These are phyloP conservation scores for Chaetorhynchus papuensis DNA, from an alignment of 2,113 vertebrate species.

Conservation along the genomic window DNA sequence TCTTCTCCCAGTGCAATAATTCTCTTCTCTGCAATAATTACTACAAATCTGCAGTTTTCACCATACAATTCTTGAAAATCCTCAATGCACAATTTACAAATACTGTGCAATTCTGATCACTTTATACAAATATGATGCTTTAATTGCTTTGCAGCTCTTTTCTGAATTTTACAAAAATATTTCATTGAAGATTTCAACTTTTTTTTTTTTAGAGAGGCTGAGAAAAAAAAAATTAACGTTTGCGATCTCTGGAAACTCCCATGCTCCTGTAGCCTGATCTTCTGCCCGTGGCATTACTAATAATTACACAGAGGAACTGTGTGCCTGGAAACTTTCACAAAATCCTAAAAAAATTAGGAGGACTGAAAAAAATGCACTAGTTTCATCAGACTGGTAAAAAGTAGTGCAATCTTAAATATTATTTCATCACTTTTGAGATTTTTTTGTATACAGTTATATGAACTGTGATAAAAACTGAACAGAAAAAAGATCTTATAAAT, in stretches of 20 bases:
- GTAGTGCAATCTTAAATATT: background rate
- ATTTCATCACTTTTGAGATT: background rate
- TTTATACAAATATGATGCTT: background rate
- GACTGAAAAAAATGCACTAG: background rate
- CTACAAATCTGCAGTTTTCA: background rate
- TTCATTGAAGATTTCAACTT: background rate
- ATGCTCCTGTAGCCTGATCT: background rate
- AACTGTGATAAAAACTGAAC: background rate
- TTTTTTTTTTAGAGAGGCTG: background rate
- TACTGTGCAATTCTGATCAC: background rate
- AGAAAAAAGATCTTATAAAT: background rate
- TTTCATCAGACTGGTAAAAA: background rate
- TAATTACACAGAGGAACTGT: background rate
- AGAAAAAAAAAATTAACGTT: background rate
- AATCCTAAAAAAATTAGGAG: background rate
- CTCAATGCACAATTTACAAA: background rate
- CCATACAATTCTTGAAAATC: background rate
- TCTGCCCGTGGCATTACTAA: background rate
- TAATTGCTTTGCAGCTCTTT: background rate
- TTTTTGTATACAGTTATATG: rapidly evolving
- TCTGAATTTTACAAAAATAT: background rate
- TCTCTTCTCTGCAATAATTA: background rate
- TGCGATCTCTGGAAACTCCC: background rate
- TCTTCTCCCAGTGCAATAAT: background rate
- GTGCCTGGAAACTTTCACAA: background rate